Base-by-base conservation (phyloP, 2,113 vertebrate species). In the Scolopax mira region DNA sequence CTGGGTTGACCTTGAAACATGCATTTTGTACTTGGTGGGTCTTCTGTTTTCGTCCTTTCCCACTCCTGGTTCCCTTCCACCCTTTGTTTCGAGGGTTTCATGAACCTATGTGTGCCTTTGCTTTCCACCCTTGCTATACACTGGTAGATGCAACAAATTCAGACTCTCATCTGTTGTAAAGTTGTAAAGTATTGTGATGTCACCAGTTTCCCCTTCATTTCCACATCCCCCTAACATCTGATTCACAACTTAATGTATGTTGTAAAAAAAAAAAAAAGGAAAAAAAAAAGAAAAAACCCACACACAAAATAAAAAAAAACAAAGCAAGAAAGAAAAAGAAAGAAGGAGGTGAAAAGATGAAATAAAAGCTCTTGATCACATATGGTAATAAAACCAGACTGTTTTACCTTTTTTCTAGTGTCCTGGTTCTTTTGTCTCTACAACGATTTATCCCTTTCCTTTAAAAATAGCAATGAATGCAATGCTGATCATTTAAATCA, bases 131-230 rank as follows among this genome's bases (percentile, higher is more conserved):
- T 98, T 98, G 98, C 98, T 98, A 98, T 98, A 98, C 98, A 98
- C 98, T 97, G 96, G 98, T 98, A 98, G 98, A 98, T 97, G 97
- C 98, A 98, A 98, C 96, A 79, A 94, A 98, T 95, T 97, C 98
- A 97, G 96, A 98, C 96, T 98, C 94, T 98, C 98, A 98, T 98
- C 98, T 98, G 98, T 98, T 99, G 98, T 99, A 98, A 98, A 98
- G 97, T 98, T 99, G 99, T 99, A 99, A 98, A 98, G 98, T 99
- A 98, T 99, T 98, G 99, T 99, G 99, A 98, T 96, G 98, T 99
- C 99, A 99, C 98, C 98, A 97, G 85, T 97, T 98, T 98, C 98
- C 98, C 98, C 98, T 98, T 98, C 98, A 98, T 98, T 98, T 98
- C 98, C 98, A 98, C 98, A 97, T 96, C 97, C 98, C 98, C 98